Conservation (phyloP, 2,888 invertebrate genomes). For the Noctua comes region DNA sequence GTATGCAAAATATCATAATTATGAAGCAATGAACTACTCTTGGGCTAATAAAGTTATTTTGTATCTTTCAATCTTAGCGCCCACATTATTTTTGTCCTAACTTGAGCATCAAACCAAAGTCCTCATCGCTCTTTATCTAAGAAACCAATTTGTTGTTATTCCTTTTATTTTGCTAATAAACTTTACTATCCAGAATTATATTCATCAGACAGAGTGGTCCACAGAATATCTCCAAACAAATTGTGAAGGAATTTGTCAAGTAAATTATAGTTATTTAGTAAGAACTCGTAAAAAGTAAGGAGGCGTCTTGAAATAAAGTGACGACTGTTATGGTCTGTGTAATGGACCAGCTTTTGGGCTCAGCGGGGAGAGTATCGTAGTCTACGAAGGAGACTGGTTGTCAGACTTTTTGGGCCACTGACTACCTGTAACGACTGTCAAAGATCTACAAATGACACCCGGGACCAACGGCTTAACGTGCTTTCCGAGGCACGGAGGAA, state of each 20-base stretch:
- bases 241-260: constrained; percentile 31
- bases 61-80: not conserved
- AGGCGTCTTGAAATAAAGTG: constrained; percentile 5
- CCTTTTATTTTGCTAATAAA: constrained; percentile 35
- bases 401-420: too few relatives aligned
- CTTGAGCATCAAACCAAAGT: not conserved
- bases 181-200: constrained; percentile 20
- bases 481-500: too few relatives aligned
- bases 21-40: not conserved
- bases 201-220: constrained; percentile 43
- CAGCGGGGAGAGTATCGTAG: not conserved
- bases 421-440: too few relatives aligned
- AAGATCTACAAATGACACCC: too few relatives aligned
- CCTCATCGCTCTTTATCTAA: not conserved
- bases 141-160: constrained; percentile 15
- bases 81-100: not conserved
- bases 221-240: constrained; percentile 11
- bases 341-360: constrained; percentile 14
- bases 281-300: constrained; percentile 20
- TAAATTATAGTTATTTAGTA: constrained; percentile 39
- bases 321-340: constrained; percentile 1
- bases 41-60: too few relatives aligned
- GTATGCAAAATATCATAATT: not conserved
- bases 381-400: too few relatives aligned
- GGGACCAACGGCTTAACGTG: too few relatives aligned